Conservation (phyloP, 2,888 invertebrate species). For the Masnerella sp. region DNA sequence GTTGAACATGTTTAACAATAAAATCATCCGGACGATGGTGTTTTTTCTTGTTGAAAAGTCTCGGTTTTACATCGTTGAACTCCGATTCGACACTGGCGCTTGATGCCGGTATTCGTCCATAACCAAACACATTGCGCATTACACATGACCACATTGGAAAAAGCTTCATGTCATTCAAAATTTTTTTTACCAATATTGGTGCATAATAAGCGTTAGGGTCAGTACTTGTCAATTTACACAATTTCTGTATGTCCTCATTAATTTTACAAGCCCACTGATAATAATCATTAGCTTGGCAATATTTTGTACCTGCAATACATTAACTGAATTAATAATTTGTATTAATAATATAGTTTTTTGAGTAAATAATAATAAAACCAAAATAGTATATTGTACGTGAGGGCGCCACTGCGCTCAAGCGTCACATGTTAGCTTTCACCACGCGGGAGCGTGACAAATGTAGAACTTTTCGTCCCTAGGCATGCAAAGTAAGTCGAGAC, state of each 20-base stretch:
- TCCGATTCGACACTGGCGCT: conserved; percentile 7
- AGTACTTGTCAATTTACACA: too few relatives aligned
- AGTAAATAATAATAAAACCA: too few relatives aligned
- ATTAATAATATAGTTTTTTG: too few relatives aligned
- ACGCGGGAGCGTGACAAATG: too few relatives aligned
- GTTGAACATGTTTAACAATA: not conserved
- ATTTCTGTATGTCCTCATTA: too few relatives aligned
- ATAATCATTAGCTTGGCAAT: conserved; percentile 4
- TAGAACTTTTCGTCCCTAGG: too few relatives aligned
- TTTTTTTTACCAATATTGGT: not conserved
- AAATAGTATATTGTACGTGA: too few relatives aligned
- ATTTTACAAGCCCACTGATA: conserved; percentile 13
- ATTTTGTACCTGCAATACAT: too few relatives aligned
- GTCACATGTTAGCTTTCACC: too few relatives aligned
- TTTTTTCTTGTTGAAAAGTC: conserved; percentile 2
- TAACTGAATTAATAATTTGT: too few relatives aligned
- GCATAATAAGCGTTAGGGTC: conserved; percentile 10
- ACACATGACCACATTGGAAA: conserved; percentile 9
- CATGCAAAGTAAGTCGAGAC: too few relatives aligned
- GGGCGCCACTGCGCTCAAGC: too few relatives aligned
- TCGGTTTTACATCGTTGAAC: conserved; percentile 12
- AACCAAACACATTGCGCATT: not conserved
- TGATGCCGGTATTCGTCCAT: not conserved
- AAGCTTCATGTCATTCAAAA: not conserved
- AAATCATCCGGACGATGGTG: conserved; percentile 5